These are phyloP conservation scores for Seriola quinqueradiata DNA, from an alignment of 2,113 vertebrate species.

Conservation along the genomic window DNA sequence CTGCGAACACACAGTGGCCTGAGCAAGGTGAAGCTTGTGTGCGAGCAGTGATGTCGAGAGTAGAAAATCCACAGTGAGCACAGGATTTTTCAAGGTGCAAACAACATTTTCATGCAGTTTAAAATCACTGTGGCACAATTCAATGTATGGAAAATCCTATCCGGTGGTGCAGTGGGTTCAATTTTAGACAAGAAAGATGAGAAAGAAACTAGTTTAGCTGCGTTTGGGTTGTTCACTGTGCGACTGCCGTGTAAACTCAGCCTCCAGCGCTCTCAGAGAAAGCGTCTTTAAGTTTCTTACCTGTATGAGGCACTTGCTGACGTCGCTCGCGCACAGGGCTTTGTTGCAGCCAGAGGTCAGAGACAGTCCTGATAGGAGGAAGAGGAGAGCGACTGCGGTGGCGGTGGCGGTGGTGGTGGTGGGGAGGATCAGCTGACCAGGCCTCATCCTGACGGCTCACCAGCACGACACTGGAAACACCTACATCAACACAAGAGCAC, in stretches of 20 bases:
- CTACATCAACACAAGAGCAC: constrained; percentile 50
- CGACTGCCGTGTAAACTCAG: not conserved
- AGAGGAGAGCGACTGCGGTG: constrained; percentile 79
- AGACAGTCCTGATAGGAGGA: constrained; percentile 87
- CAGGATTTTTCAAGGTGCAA: not conserved
- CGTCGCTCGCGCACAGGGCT: constrained; percentile 96
- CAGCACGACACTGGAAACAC: constrained; percentile 69
- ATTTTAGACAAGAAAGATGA: too few species aligned
- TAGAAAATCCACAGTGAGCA: not conserved
- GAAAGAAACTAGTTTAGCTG: not conserved
- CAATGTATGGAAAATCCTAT: not conserved
- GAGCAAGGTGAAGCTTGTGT: not conserved
- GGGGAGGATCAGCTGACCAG: constrained; percentile 76
- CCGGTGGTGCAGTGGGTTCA: too few species aligned
- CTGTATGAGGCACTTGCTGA: constrained; percentile 99
- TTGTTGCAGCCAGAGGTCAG: constrained; percentile 92
- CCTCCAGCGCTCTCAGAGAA: not conserved
- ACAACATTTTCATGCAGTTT: not conserved
- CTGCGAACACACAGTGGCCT: not conserved
- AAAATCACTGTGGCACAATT: not conserved
- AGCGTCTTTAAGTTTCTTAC: constrained; percentile 70
- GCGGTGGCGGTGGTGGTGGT: constrained; percentile 68
- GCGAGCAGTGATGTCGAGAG: not conserved
- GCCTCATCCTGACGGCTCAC: constrained; percentile 88
- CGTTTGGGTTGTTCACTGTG: not conserved